Evolutionary conservation across 2,888 invertebrate species (phyloP).

Genomic region (Mellilla xanthometata): DNA sequence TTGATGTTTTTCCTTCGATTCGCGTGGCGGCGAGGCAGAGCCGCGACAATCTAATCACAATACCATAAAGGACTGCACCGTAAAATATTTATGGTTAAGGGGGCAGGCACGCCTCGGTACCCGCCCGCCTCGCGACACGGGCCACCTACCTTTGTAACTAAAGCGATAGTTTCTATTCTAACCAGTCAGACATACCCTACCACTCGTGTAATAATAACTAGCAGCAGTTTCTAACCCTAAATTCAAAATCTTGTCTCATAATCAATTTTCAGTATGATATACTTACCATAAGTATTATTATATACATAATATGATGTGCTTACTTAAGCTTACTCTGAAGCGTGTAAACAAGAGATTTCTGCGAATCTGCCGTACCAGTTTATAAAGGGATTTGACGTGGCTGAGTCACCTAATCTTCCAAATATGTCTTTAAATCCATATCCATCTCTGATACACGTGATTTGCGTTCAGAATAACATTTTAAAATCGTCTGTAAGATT

Average conservation of each 20-base stretch:
- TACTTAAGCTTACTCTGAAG: conserved; percentile 4
- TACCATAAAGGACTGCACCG: conserved; percentile 68
- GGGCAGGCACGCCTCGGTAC: conserved; percentile 66
- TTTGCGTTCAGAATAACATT: conserved; percentile 10
- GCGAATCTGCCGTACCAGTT: conserved; percentile 9
- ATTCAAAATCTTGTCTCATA: background rate
- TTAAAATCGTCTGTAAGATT: conserved; percentile 27
- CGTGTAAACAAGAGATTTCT: conserved; percentile 18
- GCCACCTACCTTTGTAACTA: conserved; percentile 44
- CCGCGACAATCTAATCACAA: conserved; percentile 70
- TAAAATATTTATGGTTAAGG: conserved; percentile 70
- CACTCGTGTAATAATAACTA: conserved; percentile 18
- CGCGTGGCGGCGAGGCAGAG: conserved; percentile 50
- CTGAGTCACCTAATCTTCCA: conserved; percentile 15
- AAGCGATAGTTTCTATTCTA: conserved; percentile 20
- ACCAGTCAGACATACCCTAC: conserved; percentile 4
- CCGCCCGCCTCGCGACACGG: conserved; percentile 45
- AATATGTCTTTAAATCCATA: conserved; percentile 21
- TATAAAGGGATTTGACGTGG: conserved; percentile 15
- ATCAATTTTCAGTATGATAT: conserved; percentile 5
- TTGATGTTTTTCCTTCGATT: conserved; percentile 60
- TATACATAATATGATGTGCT: conserved; percentile 10
- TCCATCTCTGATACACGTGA: conserved; percentile 9
- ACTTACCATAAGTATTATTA: background rate
- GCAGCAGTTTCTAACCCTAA: background rate